phyloP scores from a whole-genome alignment of 2,797 vertebrate genomes.

The Rallus crepitans region DNA sequence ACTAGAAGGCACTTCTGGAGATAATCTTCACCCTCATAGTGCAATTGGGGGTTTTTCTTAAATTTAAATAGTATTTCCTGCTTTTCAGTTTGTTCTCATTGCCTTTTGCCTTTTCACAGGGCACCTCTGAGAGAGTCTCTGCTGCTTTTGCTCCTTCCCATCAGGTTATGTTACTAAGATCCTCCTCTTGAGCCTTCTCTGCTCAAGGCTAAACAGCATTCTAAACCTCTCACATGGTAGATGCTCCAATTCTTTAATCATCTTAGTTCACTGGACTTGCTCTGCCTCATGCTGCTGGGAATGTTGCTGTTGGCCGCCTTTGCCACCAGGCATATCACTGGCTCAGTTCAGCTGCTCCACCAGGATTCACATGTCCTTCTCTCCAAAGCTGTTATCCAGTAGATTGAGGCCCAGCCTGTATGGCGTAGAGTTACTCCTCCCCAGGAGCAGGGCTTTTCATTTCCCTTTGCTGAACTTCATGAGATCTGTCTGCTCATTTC shows the following conservation, averaged over 20 bases:
- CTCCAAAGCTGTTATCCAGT: neutral
- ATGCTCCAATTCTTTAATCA: conserved; percentile 41
- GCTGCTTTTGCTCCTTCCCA: neutral
- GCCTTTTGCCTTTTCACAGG: neutral
- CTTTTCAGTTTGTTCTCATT: neutral
- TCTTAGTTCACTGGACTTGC: neutral
- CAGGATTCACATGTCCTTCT: neutral
- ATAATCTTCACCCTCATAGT: neutral
- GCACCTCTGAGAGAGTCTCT: neutral
- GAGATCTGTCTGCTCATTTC: neutral
- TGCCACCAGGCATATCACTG: neutral
- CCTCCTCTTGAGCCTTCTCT: neutral
- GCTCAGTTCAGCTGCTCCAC: neutral
- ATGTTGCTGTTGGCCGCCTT: neutral
- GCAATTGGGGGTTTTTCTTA: neutral
- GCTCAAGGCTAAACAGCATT: neutral
- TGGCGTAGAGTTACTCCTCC: neutral
- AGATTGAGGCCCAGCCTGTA: neutral
- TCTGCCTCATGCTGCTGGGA: fast-evolving
- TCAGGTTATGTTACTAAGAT: neutral
- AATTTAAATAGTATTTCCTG: neutral
- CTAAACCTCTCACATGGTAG: neutral
- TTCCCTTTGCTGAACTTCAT: neutral
- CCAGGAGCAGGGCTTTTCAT: neutral
- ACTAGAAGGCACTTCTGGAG: neutral